phyloP scores from a whole-genome alignment of 1,140 invertebrate genomes.

The Drosophila leontia region DNA sequence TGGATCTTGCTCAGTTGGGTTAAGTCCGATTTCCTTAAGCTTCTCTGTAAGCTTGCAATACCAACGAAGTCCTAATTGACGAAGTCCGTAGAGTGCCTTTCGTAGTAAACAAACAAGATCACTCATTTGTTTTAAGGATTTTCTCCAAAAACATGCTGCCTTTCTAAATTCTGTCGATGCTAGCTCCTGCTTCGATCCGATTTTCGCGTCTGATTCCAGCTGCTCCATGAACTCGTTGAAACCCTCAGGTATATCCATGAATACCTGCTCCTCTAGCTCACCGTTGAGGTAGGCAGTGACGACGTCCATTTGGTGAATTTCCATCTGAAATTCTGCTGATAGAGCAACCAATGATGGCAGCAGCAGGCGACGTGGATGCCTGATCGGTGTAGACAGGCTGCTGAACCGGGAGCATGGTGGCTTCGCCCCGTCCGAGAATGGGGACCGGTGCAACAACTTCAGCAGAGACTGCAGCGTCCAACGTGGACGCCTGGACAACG shows the following conservation, averaged over 20 bases:
- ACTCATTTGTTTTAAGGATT: neutral
- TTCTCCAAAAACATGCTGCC: neutral
- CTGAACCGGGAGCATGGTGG: too few species aligned
- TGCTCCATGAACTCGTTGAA: too few species aligned
- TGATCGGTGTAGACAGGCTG: neutral
- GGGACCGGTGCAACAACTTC: too few species aligned
- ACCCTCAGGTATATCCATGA: conserved; percentile 21
- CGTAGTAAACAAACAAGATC: neutral
- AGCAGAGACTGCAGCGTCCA: too few species aligned
- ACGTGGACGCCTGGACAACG: too few species aligned
- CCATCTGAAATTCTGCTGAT: conserved; percentile 8
- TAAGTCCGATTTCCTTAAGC: neutral
- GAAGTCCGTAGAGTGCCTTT: conserved; percentile 53
- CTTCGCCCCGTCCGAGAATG: too few species aligned
- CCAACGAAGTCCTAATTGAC: conserved; percentile 84
- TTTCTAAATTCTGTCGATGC: neutral
- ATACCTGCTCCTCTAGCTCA: conserved; percentile 21
- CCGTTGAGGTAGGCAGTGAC: conserved; percentile 30
- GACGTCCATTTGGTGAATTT: conserved; percentile 38
- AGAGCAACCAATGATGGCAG: conserved; percentile 7
- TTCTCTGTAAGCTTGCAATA: conserved; percentile 56
- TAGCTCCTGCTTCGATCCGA: too few species aligned
- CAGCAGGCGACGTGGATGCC: too few species aligned
- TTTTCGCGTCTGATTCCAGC: too few species aligned
- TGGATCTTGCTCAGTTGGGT: neutral